A percentile compares a stretch with the other conserved stretches of the same genome.
Conservation (phyloP, 1,140 invertebrate genomes). For the Platyscapa corneri region DNA sequence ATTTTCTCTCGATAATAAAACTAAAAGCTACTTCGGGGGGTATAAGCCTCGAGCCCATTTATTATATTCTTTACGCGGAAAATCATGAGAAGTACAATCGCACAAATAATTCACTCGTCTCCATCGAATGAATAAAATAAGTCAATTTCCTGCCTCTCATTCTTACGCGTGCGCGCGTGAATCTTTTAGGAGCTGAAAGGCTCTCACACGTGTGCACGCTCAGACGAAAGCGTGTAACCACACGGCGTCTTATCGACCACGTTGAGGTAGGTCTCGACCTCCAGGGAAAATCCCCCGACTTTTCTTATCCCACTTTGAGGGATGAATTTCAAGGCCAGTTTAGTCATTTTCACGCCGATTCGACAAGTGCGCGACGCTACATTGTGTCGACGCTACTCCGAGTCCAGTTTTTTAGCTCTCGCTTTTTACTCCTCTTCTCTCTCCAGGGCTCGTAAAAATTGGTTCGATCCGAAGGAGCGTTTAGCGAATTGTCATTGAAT, state of each 20-base stretch:
- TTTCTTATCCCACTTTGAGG: slow-evolving; percentile 69
- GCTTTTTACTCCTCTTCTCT: not conserved
- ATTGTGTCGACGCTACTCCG: not conserved
- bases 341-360: slow-evolving; percentile 55
- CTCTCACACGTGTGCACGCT: not conserved
- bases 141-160: not conserved
- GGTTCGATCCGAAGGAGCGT: not conserved
- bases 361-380: not conserved
- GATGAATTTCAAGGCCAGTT: slow-evolving; percentile 71
- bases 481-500: not conserved
- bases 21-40: not conserved
- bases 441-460: not conserved
- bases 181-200: not conserved
- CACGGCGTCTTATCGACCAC: slow-evolving; percentile 22
- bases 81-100: not conserved
- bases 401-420: not conserved
- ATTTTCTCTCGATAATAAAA: not conserved
- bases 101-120: not conserved
- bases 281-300: slow-evolving; percentile 58
- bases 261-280: slow-evolving; percentile 70
- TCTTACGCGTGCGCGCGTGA: not conserved
- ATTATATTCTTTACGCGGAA: not conserved
- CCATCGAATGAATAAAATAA: slow-evolving; percentile 8
- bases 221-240: slow-evolving; percentile 2
- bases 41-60: not conserved